Evolutionary conservation across 2,113 vertebrate genomes (phyloP), one percentile per base, ranked within the genome.

Genomic region (Syrrhaptes paradoxus): DNA sequence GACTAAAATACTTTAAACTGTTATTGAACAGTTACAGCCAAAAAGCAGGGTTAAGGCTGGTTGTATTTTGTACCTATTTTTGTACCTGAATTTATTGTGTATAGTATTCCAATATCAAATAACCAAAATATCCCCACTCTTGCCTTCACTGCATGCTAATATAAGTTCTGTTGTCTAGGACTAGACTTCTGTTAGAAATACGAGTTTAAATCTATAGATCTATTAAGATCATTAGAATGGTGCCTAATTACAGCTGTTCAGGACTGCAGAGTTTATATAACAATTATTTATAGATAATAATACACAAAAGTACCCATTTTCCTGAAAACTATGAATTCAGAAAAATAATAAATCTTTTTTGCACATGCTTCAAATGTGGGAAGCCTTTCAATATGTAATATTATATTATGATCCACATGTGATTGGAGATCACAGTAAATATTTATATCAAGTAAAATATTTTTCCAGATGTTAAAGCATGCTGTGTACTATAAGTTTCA

Each of bases 391-490:
- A 61, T 49, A 57, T 18, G n/a, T 65, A 90, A 49, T 25, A 46
- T 79, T 89, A 51, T 67, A 71, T 92, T 87, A 85, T 54, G 45
- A 73, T 62, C n/a, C 87, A 89, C 0, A 7, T 66, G 49, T 85
- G 67, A 88, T 38, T 80, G 78, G 70, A 84, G 73, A 79, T 61
- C 59, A 36, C 57, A 49, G 57, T 87, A 89, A 41, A 41, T 41
- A 41, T 41, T 12, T 41, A 79, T 29, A 82, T 41, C 11, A 82
- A 85, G 24, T 59, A 81, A 93, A 93, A 75, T 70, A 91, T 73
- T 92, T 79, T 92, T 82, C 70, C 62, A 94, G 74, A 87, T 85
- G 58, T 91, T 85, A 92, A 85, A 94, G 31, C 31, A 87, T 70
- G 54, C 49, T 62, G 75, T 36, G 36, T 45, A 82, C 14, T 57